Evolutionary conservation across 2,113 vertebrate species (phyloP), one percentile per base, ranked within the genome.

Genomic region (Eleginops maclovinus): DNA sequence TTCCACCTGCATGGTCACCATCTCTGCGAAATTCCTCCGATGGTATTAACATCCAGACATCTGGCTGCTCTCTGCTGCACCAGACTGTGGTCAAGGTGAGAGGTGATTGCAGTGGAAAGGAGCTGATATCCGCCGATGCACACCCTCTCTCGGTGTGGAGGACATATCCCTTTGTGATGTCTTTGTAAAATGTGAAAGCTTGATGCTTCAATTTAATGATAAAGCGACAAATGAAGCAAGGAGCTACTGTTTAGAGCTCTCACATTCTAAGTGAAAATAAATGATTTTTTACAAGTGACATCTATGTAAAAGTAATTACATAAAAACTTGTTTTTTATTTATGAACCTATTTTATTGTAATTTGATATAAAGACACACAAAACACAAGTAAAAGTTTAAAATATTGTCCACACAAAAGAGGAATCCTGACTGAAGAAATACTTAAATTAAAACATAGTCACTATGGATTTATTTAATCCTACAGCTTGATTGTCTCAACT

Each of bases 101-200:
- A 81, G 67, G 73, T 60, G 73, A 70, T 72, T 75, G 75, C 82
- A 82, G 86, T 41, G 75, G 62, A 50, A 70, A 19, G 44, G 77
- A 81, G 59, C 4, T 46, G 72, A 75, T 74, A 70, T 72, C 64
- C 60, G 47, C 36, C 72, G 71, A 64, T 79, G 84, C 66, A 87
- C 90, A 78, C 88, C 89, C 89, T 90, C 89, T 90, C 60, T 75
- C 54, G 87, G 82, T n/a, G 85, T 64, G 88, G 90, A 78, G 89
- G 87, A 81, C 69, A 59, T 68, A 77, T 78, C 26, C 59, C 28
- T 69, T 54, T 62, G 40, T 66, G 36, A 49, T 44, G 31, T 41
- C 7, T 66, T 66, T 58, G 21, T 58, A 11, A 43, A 43, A 40
- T 41, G 44, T 68, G 21, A 67, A 58, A 68, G 17, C 44, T 21